A percentile compares a stretch with the other conserved stretches of the same genome.
These are phyloP conservation scores for Hemicrepidius hirtus DNA, from an alignment of 2,888 invertebrate species.

Conservation along the genomic window DNA sequence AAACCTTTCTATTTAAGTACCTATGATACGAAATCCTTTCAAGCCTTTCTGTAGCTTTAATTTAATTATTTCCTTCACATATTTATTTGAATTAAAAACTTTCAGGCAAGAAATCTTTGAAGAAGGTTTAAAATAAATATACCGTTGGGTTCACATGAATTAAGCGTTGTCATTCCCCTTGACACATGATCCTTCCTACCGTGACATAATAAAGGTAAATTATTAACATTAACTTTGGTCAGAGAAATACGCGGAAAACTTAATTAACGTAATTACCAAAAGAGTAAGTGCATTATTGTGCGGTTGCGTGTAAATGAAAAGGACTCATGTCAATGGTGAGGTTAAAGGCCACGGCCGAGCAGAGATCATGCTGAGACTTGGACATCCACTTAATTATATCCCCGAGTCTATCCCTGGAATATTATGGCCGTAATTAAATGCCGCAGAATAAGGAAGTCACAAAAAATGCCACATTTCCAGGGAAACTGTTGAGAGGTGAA, in stretches of 20 bases:
- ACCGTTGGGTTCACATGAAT: conserved; percentile 47
- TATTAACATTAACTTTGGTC: conserved; percentile 42
- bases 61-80: conserved; percentile 29
- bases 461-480: conserved; percentile 31
- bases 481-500: conserved; percentile 46
- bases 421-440: conserved; percentile 54
- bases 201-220: conserved; percentile 45
- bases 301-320: conserved; percentile 45
- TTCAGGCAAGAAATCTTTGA: conserved; percentile 17
- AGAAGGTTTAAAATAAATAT: conserved; percentile 21
- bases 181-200: conserved; percentile 37
- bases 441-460: conserved; percentile 46
- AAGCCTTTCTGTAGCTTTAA: conserved; percentile 1
- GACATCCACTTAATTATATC: conserved; percentile 54
- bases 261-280: conserved; percentile 50
- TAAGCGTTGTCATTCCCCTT: conserved; percentile 42
- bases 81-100: conserved; percentile 10
- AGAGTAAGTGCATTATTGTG: conserved; percentile 43
- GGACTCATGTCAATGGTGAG: conserved; percentile 47
- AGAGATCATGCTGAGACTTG: conserved; percentile 53
- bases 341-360: conserved; percentile 54
- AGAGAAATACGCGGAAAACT: conserved; percentile 53
- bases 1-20: conserved; percentile 21
- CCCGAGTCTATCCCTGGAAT: conserved; percentile 53
- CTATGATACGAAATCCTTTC: conserved; percentile 1